Evolutionary conservation across 2,113 vertebrate genomes (phyloP), one percentile per base, ranked within the genome.

Genomic region (Aleadryas rufinucha): DNA sequence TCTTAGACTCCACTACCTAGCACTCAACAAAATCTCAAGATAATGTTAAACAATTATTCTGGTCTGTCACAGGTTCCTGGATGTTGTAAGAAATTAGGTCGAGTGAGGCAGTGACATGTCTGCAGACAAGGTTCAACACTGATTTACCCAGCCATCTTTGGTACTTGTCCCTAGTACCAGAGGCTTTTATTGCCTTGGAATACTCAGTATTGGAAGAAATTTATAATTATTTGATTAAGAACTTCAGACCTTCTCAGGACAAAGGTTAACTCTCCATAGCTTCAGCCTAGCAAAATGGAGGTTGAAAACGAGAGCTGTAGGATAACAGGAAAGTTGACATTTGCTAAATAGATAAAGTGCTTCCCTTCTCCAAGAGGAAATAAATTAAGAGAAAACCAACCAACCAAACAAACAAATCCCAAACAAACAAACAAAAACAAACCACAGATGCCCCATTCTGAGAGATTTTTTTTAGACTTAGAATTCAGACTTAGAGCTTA

Each of bases 31-130:
- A 79, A 89, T 23, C 45, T 80, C 31, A 61, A 28, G n/a, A 16
- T 0, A 60, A 22, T 16, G 10, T 77, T 66, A 72, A 93, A 68
- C 26, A 44, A 39, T 59, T 86, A 47, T 11, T 85, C 57, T 66
- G 45, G 60, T 72, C 30, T 4, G 2, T 37, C 57, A 57, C 30
- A 72, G 16, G 17, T 45, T 84, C 37, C 42, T n/a, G 41, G 45
- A 44, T 72, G 50, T 20, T 20, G 5, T 42, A 30, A 22, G n/a
- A 66, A 93, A 82, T 2, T 10, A 21, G 20, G 42, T 18, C 11
- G 8, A 68, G 16, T 16, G 22, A 61, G 59, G n/a, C 28, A 60
- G 31, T 7, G 69, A 33, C 0, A 0, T 37, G 20, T 26, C 63
- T 83, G 52, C 69, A 87, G 44, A 41, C 50, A 77, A 71, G 17